phyloP scores from a whole-genome alignment of 2,113 vertebrate genomes.

The Carettochelys insculpta region DNA sequence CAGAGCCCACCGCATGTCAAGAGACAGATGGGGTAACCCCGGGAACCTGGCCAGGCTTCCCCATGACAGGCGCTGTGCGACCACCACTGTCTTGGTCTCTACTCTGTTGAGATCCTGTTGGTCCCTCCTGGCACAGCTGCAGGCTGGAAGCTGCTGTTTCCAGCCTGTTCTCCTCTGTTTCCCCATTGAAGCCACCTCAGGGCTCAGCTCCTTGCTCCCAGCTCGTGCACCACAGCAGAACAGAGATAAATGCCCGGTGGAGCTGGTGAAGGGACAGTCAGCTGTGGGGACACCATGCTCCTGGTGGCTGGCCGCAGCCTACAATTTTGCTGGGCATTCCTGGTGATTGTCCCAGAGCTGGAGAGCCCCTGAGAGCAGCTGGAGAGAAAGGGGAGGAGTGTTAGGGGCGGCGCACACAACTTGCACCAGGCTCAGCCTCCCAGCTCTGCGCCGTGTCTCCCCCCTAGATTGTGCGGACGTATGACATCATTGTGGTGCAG shows the following conservation, averaged over 20 bases:
- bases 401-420: no score
- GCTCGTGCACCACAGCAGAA: not conserved
- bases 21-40: not conserved
- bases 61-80: not conserved
- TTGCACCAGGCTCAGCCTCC: not conserved
- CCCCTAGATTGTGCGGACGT: constrained; percentile 82
- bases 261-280: not conserved
- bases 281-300: not conserved
- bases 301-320: not conserved
- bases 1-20: no score
- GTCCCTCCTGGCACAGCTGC: not conserved
- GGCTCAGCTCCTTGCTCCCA: not conserved
- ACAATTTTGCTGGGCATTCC: not conserved
- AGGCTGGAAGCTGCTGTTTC: not conserved
- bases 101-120: not conserved
- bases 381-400: not conserved
- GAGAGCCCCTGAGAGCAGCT: not conserved
- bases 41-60: not conserved
- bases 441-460: not conserved
- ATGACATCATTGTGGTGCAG: constrained; percentile 88
- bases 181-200: not conserved
- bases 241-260: not conserved
- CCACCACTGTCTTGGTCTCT: not conserved
- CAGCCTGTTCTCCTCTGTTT: not conserved
- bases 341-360: not conserved